Conservation (phyloP, 2,797 vertebrate species). For the Centropyge bicolor region DNA sequence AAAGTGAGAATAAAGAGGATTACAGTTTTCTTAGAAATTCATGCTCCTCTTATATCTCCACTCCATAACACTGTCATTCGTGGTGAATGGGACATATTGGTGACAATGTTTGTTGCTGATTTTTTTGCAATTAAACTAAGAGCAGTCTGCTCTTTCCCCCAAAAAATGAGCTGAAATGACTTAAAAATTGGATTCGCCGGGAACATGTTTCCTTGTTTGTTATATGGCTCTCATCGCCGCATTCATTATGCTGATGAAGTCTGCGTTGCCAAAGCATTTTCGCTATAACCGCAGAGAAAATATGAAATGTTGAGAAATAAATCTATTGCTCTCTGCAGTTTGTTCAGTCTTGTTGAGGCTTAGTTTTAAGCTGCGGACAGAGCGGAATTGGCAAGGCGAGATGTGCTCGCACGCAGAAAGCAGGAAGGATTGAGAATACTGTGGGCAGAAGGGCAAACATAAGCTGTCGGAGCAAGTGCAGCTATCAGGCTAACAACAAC, state of each 20-base stretch:
- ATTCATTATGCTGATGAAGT: slow-evolving; percentile 40
- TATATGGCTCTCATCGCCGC: slow-evolving; percentile 19
- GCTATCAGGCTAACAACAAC: slow-evolving; percentile 24
- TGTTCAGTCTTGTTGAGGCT: slow-evolving; percentile 32
- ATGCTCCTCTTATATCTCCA: slow-evolving; percentile 20
- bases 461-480: slow-evolving; percentile 6
- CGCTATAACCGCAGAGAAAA: slow-evolving; percentile 22
- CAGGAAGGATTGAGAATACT: slow-evolving; percentile 16
- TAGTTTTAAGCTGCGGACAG: slow-evolving; percentile 39
- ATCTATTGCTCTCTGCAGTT: slow-evolving; percentile 34
- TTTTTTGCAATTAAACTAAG: not conserved
- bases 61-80: slow-evolving; percentile 11
- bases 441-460: slow-evolving; percentile 17
- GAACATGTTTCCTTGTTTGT: slow-evolving; percentile 31
- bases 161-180: slow-evolving; percentile 3
- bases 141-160: slow-evolving; percentile 12
- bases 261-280: slow-evolving; percentile 25
- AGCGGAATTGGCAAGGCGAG: slow-evolving; percentile 14
- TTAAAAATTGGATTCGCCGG: slow-evolving; percentile 5
- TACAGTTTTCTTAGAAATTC: slow-evolving; percentile 53
- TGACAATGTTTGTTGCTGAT: not conserved
- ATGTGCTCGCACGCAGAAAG: slow-evolving; percentile 11
- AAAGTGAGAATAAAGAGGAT: slow-evolving; percentile 69
- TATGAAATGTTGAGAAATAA: slow-evolving; percentile 16
- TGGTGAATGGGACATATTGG: not conserved